These are phyloP conservation scores for Plagodis pulveraria DNA, from an alignment of 2,888 invertebrate genomes.

Conservation along the genomic window DNA sequence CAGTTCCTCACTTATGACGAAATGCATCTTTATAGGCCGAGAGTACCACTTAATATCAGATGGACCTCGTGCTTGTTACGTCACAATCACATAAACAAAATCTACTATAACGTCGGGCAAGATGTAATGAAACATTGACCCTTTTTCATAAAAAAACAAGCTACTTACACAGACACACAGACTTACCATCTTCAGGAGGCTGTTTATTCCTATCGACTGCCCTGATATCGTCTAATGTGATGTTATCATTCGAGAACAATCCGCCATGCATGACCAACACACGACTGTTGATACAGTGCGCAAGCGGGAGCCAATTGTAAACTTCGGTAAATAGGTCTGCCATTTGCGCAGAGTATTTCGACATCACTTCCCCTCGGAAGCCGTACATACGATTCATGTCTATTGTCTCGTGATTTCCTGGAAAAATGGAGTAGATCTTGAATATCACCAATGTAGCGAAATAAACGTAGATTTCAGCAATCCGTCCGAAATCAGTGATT, in stretches of 20 bases:
- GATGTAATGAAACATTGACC: too few relatives aligned
- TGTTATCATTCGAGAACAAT: conserved; percentile 95
- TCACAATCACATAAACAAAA: too few relatives aligned
- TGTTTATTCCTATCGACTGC: conserved; percentile 96
- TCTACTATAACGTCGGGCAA: too few relatives aligned
- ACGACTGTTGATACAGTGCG: conserved; percentile 95
- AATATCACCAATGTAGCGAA: background rate
- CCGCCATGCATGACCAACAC: conserved; percentile 98
- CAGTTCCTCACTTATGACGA: too few relatives aligned
- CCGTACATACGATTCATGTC: conserved; percentile 99
- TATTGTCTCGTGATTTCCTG: conserved; percentile 99
- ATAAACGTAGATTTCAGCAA: too few relatives aligned
- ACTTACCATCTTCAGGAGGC: conserved; percentile 96
- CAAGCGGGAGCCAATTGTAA: conserved; percentile 98
- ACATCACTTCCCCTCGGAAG: conserved; percentile 98
- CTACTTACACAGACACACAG: too few relatives aligned
- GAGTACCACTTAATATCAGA: too few relatives aligned
- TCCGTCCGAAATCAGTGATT: too few relatives aligned
- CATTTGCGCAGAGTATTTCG: conserved; percentile 98
- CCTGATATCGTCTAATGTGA: conserved; percentile 96
- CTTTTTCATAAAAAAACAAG: too few relatives aligned
- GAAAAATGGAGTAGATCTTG: conserved; percentile 4
- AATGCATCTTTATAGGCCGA: too few relatives aligned
- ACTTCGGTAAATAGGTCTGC: conserved; percentile 99
- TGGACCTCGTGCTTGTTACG: too few relatives aligned